Percentiles rank a stretch among this genome's conserved stretches.
Evolutionary conservation across 2,888 invertebrate species (phyloP).

Genomic region (Mesoligia furuncula): DNA sequence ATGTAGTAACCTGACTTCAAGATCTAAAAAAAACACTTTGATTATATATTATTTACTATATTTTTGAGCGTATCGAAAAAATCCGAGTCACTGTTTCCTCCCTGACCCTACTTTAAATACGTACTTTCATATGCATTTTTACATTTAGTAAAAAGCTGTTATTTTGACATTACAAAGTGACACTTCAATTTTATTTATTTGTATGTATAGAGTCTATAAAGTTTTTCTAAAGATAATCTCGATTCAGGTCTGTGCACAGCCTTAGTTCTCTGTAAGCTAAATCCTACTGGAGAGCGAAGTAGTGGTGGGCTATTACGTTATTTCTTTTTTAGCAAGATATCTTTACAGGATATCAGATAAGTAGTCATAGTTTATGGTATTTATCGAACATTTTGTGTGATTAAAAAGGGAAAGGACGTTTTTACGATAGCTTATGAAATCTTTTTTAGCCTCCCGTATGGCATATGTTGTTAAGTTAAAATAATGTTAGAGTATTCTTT

Average conservation of each 20-base stretch:
- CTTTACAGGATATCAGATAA: slow-evolving; percentile 51
- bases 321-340: slow-evolving; percentile 42
- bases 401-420: slow-evolving; percentile 29
- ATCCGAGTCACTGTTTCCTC: too few species aligned
- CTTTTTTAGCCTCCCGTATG: slow-evolving; percentile 7
- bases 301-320: slow-evolving; percentile 4
- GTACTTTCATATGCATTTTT: too few species aligned
- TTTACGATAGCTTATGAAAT: slow-evolving; percentile 39
- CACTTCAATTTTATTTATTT: too few species aligned
- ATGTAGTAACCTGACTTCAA: too few species aligned
- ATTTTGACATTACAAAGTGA: too few species aligned
- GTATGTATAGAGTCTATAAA: not conserved
- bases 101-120: too few species aligned
- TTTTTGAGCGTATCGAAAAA: too few species aligned
- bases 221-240: not conserved
- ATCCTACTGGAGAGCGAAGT: slow-evolving; percentile 41
- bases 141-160: too few species aligned
- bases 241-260: not conserved
- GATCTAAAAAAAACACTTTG: too few species aligned
- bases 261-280: slow-evolving; percentile 43
- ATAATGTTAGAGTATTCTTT: slow-evolving; percentile 24
- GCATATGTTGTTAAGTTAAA: slow-evolving; percentile 6
- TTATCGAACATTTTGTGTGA: slow-evolving; percentile 45
- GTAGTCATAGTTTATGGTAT: slow-evolving; percentile 41
- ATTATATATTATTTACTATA: too few species aligned